A percentile compares a stretch with the other conserved stretches of the same genome.
These are phyloP conservation scores for Molanna angustata DNA, from an alignment of 2,888 invertebrate species.

Conservation along the genomic window DNA sequence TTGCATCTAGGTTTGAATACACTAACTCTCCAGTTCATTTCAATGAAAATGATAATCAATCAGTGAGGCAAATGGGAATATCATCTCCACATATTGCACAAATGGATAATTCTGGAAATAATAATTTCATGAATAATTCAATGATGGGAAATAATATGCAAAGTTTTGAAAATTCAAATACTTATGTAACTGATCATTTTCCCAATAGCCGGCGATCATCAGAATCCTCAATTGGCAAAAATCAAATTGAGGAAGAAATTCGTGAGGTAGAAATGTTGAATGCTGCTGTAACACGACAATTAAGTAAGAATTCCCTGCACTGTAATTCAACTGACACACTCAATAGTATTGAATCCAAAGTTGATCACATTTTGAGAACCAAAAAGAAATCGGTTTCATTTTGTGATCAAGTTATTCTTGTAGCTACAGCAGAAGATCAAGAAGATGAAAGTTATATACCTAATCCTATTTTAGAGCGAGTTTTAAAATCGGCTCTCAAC, in stretches of 20 bases:
- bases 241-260: conserved; percentile 56
- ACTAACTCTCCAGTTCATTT: conserved; percentile 37
- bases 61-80: neutral
- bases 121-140: too few relatives aligned
- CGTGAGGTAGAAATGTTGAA: conserved; percentile 57
- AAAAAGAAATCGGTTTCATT: conserved; percentile 95
- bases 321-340: conserved; percentile 50
- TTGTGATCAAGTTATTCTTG: conserved; percentile 90
- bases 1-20: conserved; percentile 80
- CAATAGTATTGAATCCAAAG: conserved; percentile 36
- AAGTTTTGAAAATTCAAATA: conserved; percentile 15
- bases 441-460: conserved; percentile 89
- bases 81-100: neutral
- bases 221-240: conserved; percentile 41
- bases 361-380: conserved; percentile 56
- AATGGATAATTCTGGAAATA: conserved; percentile 3
- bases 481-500: conserved; percentile 76
- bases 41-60: neutral
- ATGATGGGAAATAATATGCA: conserved; percentile 6
- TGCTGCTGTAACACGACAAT: conserved; percentile 45
- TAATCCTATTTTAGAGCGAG: conserved; percentile 85
- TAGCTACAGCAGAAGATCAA: conserved; percentile 89
- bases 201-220: conserved; percentile 24
- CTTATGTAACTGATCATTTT: conserved; percentile 23
- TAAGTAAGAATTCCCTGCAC: conserved; percentile 42